Evolutionary conservation across 2,888 invertebrate species (phyloP).

Genomic region (Thyatira batis): DNA sequence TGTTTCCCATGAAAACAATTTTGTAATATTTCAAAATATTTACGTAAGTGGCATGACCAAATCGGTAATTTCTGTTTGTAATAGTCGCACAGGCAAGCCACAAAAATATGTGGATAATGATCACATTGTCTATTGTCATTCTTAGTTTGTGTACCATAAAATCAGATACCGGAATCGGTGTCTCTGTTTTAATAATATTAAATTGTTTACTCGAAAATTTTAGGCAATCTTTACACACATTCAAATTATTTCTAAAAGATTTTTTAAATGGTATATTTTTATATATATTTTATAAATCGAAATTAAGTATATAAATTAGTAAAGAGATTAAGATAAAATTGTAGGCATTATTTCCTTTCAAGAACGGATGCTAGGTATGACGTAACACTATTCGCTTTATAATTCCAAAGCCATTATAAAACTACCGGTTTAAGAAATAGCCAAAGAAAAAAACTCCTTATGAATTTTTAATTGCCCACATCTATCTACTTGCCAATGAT

Average conservation of each 20-base stretch:
- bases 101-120: conserved; percentile 20
- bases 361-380: conserved; percentile 9
- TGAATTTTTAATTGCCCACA: conserved; percentile 12
- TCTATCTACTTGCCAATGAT: conserved; percentile 9
- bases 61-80: conserved; percentile 60
- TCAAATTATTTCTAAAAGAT: too few species aligned
- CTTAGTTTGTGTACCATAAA: conserved; percentile 24
- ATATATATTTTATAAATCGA: too few species aligned
- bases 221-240: too few species aligned
- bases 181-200: too few species aligned
- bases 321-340: background rate
- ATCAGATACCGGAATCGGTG: conserved; percentile 4
- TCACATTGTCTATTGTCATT: conserved; percentile 12
- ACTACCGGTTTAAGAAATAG: conserved; percentile 8
- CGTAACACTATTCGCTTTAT: conserved; percentile 9
- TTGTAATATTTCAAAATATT: conserved; percentile 51
- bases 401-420: conserved; percentile 3
- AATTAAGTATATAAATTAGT: too few species aligned
- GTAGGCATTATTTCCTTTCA: background rate
- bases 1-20: conserved; percentile 60
- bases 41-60: conserved; percentile 61
- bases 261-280: too few species aligned
- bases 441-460: conserved; percentile 13
- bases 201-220: too few species aligned
- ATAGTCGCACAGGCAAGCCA: conserved; percentile 42